phyloP scores from a whole-genome alignment of 1,140 invertebrate species.

The Adoxophyes honmai region DNA sequence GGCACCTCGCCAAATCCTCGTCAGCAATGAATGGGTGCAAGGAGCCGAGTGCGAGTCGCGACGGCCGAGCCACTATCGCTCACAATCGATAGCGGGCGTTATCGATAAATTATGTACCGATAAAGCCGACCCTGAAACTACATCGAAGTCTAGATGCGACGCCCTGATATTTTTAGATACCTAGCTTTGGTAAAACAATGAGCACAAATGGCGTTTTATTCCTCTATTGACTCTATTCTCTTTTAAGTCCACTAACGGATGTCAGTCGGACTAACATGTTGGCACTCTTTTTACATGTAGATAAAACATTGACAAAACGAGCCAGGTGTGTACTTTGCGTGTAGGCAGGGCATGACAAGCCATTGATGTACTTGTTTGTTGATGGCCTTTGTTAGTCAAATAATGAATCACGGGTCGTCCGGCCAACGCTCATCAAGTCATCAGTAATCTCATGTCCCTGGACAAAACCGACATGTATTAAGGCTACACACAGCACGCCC shows the following conservation, averaged over 20 bases:
- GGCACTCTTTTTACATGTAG: background rate
- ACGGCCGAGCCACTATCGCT: background rate
- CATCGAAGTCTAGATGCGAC: too few species aligned
- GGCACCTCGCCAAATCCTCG: background rate
- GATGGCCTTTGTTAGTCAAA: constrained; percentile 11
- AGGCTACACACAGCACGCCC: too few species aligned
- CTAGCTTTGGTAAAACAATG: background rate
- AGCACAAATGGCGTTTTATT: too few species aligned
- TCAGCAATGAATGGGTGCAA: background rate
- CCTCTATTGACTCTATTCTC: too few species aligned
- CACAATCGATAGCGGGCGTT: background rate
- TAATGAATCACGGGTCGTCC: background rate
- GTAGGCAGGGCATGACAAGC: constrained; percentile 8
- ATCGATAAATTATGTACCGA: constrained; percentile 5
- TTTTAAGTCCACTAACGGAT: too few species aligned
- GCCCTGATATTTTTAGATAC: too few species aligned
- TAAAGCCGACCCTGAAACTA: constrained; percentile 2
- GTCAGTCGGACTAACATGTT: background rate
- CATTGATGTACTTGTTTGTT: constrained; percentile 4
- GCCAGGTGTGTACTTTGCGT: constrained; percentile 5
- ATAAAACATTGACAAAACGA: background rate
- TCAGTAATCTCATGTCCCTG: too few species aligned
- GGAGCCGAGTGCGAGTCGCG: background rate
- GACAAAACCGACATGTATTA: too few species aligned
- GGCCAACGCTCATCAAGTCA: background rate